These are phyloP conservation scores for Tetranychus piercei DNA, from an alignment of 2,888 invertebrate genomes.

Conservation along the genomic window DNA sequence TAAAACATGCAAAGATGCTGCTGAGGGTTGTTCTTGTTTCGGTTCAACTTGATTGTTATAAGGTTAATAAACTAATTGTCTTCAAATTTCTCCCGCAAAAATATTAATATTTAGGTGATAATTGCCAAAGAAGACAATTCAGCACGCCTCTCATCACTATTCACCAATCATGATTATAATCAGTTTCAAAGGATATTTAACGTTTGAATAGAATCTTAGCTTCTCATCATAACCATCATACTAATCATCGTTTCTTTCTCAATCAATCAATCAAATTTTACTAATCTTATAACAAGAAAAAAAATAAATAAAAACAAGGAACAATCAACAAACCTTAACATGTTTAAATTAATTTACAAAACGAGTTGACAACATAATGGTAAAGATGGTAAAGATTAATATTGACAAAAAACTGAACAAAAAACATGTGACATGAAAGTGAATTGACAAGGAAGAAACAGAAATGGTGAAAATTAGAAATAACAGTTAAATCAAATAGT, in stretches of 20 bases:
- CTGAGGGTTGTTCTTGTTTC: no score
- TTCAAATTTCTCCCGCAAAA: neutral
- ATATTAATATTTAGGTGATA: neutral
- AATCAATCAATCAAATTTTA: neutral
- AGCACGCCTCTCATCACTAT: neutral
- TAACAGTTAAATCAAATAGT: neutral
- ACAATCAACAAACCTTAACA: neutral
- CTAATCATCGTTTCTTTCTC: neutral
- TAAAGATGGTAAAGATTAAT: neutral
- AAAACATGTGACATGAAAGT: neutral
- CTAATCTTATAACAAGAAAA: neutral
- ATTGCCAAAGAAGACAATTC: neutral
- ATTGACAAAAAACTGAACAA: neutral
- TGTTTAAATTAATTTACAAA: neutral
- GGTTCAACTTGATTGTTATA: neutral
- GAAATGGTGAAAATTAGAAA: neutral
- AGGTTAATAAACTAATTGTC: conserved; percentile 1
- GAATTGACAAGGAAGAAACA: neutral
- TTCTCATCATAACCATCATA: neutral
- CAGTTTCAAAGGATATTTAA: no score
- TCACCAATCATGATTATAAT: neutral
- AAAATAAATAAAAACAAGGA: neutral
- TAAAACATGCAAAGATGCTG: no score
- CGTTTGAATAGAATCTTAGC: neutral
- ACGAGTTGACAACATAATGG: neutral